Evolutionary conservation across 1,140 invertebrate species (phyloP), one percentile per base, ranked within the genome.

Genomic region (Bombus confusus): DNA sequence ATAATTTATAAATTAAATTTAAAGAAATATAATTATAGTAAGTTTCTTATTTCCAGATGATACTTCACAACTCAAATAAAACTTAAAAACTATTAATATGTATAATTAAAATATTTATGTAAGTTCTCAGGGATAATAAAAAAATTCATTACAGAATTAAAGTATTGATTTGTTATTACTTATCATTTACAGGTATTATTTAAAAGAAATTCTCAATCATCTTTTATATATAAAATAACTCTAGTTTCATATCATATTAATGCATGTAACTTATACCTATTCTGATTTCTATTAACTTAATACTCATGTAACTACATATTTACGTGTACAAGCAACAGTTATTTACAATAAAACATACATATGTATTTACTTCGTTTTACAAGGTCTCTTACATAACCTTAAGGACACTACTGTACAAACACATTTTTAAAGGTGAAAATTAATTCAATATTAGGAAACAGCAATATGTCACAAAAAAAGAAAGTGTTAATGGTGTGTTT

Each of bases 401-500:
- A 72, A 79, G 4, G 3, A 6, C 39, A 18, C 15, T 47, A 47
- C 12, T 52, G 28, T 37, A 37, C 41, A 1, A 10, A 13, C n/a
- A 8, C 6, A 3, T 31, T 59, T 43, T 5, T 12, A 10, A n/a
- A 47, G 5, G 34, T 31, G 5, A 8, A 69, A 62, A 10, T 13
- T 41, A 57, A 5, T 52, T 64, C 0, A 43, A 76, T 37, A 28
- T 0, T 31, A 79, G 47, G 62, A 77, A 28, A 57, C 3, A 34
- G 3, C 39, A 86, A n/a, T 2, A 93, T 93, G 92, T 22, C 85
- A 78, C 86, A 83, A 59, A 93, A 90, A 76, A 93, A 94, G 73
- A 95, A 92, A 90, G 95, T 95, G 37, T 90, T 96, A 52, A 96
- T 96, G 95, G 94, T 96, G 75, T 96, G 96, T 87, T 93, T 96